A percentile compares a stretch with the other conserved stretches of the same genome.
phyloP scores from a whole-genome alignment of 2,888 invertebrate species.

The Orthonychiurus folsomi region DNA sequence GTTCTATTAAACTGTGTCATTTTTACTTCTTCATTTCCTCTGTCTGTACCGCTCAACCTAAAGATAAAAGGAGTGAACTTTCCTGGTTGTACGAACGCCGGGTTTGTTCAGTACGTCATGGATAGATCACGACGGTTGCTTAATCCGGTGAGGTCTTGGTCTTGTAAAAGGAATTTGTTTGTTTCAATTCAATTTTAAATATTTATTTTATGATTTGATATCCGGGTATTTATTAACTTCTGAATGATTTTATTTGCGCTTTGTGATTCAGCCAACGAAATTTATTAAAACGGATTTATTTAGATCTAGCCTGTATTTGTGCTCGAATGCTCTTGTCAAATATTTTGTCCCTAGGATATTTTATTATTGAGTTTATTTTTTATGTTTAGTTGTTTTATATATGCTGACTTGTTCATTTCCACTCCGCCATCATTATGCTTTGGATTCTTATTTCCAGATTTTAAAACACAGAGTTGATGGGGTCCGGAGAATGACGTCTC shows the following conservation, averaged over 20 bases:
- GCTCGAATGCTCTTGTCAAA: too few relatives aligned
- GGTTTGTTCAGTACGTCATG: slow-evolving; percentile 90
- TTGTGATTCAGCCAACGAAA: slow-evolving; percentile 4
- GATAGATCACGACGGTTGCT: slow-evolving; percentile 94
- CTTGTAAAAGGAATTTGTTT: background rate
- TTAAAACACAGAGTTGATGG: slow-evolving; percentile 90
- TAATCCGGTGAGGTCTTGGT: slow-evolving; percentile 67
- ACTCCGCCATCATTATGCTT: background rate
- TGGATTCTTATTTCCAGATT: slow-evolving; percentile 55
- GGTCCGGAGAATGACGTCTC: slow-evolving; percentile 88
- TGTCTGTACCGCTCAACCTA: slow-evolving; percentile 13
- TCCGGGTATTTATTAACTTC: slow-evolving; percentile 16
- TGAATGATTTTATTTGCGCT: slow-evolving; percentile 1
- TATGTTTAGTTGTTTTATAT: slow-evolving; percentile 9
- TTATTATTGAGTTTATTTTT: slow-evolving; percentile 6
- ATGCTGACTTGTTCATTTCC: background rate
- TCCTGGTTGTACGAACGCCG: slow-evolving; percentile 89
- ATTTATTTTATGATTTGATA: slow-evolving; percentile 13
- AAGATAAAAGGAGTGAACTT: slow-evolving; percentile 93
- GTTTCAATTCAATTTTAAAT: slow-evolving; percentile 45
- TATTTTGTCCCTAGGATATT: slow-evolving; percentile 6
- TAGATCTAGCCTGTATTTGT: too few relatives aligned
- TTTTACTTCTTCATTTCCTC: background rate
- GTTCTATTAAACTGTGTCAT: background rate
- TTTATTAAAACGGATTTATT: slow-evolving; percentile 10